A percentile compares a stretch with the other conserved stretches of the same genome.
phyloP scores from a whole-genome alignment of 2,113 vertebrate species.

The Rutilus rutilus region DNA sequence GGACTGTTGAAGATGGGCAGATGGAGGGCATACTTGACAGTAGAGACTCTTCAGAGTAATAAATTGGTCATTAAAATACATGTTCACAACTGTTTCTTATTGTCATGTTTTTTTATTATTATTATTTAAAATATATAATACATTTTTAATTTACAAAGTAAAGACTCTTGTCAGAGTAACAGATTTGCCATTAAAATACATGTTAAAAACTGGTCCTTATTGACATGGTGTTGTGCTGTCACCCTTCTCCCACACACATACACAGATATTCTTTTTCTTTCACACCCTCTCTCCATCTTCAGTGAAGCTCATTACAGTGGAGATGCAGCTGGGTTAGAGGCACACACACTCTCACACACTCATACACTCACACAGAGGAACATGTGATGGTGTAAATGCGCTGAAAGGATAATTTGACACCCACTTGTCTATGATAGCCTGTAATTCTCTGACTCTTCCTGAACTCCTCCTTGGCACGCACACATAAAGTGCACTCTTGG shows the following conservation, averaged over 20 bases:
- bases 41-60: background rate
- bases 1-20: no score
- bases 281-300: constrained; percentile 47
- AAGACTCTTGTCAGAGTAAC: background rate
- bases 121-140: no score
- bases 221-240: background rate
- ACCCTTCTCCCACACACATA: background rate
- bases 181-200: background rate
- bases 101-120: background rate
- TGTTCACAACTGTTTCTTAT: background rate
- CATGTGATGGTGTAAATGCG: constrained; percentile 66
- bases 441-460: constrained; percentile 62
- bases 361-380: constrained; percentile 43
- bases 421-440: constrained; percentile 64
- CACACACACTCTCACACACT: constrained; percentile 51
- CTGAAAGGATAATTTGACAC: constrained; percentile 72
- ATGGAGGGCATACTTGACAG: background rate
- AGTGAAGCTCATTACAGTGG: constrained; percentile 62
- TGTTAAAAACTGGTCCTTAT: background rate
- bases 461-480: constrained; percentile 30
- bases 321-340: constrained; percentile 46
- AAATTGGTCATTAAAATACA: background rate
- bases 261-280: background rate
- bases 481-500: constrained; percentile 2
- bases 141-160: background rate